Percentiles rank a stretch among this genome's conserved stretches.
Conservation (phyloP, 2,113 vertebrate species). For the Electrona antarctica region DNA sequence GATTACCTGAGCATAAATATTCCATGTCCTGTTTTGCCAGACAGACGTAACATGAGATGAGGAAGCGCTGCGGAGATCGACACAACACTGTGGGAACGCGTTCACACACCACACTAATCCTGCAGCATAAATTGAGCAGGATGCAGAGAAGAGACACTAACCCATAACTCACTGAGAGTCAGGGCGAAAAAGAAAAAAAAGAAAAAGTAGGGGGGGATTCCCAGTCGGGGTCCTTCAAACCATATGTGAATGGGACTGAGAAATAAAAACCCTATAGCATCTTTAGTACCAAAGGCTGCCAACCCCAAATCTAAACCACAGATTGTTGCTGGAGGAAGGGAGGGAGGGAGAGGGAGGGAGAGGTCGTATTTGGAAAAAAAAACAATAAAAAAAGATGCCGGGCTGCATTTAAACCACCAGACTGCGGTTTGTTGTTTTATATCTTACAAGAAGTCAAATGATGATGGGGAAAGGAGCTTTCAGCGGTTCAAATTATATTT, state of each 20-base stretch:
- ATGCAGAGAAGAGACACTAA: constrained; percentile 27
- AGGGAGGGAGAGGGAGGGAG: constrained; percentile 50
- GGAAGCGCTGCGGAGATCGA: neutral
- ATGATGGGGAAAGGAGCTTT: constrained; percentile 41
- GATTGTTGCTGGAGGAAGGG: constrained; percentile 41
- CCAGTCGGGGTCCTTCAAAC: constrained; percentile 45
- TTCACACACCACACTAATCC: constrained; percentile 23
- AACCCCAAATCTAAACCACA: constrained; percentile 58
- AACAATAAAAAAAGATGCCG: constrained; percentile 69
- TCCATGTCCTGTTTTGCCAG: neutral
- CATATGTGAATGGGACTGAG: constrained; percentile 65
- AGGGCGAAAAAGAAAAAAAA: constrained; percentile 8
- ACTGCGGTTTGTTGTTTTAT: constrained; percentile 74
- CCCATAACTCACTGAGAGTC: constrained; percentile 45
- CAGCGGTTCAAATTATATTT: constrained; percentile 54
- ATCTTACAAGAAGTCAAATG: constrained; percentile 62
- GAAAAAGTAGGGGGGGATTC: constrained; percentile 31
- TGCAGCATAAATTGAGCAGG: constrained; percentile 16
- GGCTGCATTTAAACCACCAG: constrained; percentile 70
- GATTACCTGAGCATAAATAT: too few relatives aligned
- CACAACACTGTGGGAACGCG: neutral
- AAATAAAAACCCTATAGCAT: constrained; percentile 60
- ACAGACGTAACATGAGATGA: constrained; percentile 5
- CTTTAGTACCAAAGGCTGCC: constrained; percentile 60
- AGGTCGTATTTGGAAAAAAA: constrained; percentile 63